A percentile compares a stretch with the other conserved stretches of the same genome.
Evolutionary conservation across 2,113 vertebrate genomes (phyloP).

Genomic region (Aegithalos caudatus): DNA sequence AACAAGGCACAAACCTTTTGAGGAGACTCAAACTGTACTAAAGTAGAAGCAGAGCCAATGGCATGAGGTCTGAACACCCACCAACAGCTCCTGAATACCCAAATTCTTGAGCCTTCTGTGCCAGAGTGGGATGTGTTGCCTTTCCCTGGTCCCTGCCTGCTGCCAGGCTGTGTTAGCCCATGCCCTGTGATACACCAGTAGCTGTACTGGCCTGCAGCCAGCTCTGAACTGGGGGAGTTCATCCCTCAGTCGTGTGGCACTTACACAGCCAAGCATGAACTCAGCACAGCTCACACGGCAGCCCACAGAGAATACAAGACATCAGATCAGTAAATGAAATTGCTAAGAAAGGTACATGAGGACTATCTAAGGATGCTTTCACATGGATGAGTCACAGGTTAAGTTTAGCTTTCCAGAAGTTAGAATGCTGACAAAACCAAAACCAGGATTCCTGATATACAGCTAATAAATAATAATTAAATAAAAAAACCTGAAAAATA

Average conservation of each 20-base stretch:
- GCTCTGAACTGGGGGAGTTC: neutral
- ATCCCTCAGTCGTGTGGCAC: neutral
- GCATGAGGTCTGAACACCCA: neutral
- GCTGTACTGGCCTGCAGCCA: neutral
- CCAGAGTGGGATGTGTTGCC: accelerated
- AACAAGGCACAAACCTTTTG: accelerated
- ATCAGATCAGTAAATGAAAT: neutral
- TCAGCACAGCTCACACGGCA: neutral
- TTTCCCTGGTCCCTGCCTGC: neutral
- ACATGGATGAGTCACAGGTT: neutral
- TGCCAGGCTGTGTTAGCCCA: neutral
- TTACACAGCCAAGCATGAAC: neutral
- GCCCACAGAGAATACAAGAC: neutral
- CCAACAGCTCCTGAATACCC: neutral
- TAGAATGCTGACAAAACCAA: neutral
- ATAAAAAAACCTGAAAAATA: neutral
- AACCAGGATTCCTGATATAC: neutral
- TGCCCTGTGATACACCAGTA: neutral
- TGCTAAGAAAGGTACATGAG: neutral
- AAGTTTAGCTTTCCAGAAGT: neutral
- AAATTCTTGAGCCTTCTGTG: neutral
- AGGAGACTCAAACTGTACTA: neutral
- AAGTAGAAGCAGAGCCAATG: neutral
- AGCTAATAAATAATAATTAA: neutral
- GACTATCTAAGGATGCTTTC: neutral